Base-by-base conservation (phyloP, 2,113 vertebrate genomes). In the Laterallus jamaicensis region DNA sequence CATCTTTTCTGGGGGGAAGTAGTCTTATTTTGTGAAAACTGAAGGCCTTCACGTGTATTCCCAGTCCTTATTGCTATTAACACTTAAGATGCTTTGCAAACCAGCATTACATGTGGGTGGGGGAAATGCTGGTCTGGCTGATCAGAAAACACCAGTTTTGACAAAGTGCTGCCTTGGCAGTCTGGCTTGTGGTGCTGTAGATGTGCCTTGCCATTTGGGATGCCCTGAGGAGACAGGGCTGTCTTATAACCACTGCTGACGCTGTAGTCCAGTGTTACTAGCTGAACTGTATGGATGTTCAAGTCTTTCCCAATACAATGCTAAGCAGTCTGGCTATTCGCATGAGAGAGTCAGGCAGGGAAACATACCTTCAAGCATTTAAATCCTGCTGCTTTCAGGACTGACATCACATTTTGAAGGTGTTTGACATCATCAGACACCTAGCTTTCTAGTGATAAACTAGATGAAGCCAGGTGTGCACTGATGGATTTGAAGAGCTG, bases 21-120 rank as follows among this genome's bases (percentile, higher is more conserved):
- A 25, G 0, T 28, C 12, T 70, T 18, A 8, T 42, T 7, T 2
- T 0, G 1, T 58, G 31, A 47, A n/a, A 12, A 32, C 9, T 21
- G 15, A 42, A 58, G 29, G 28, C 8, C 14, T 56, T 47, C 40
- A 31, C 21, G 2, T 1, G 2, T 18, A 19, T 42, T 42, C 52
- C 6, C 3, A 39, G 17, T 35, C 47, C 25, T 29, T 4, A 5
- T 6, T 84, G 59, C 11, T 5, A 4, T 24, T 49, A 42, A 5
- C 26, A 13, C 3, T 32, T 55, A 1, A 6, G 0, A 2, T 63
- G 47, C 40, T 42, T 50, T 55, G 39, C 15, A 59, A 55, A 44
- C 17, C 15, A 9, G 16, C 35, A 4, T 4, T 59, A 7, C 4
- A 49, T 32, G 10, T 32, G 12, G 14, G 11, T 52, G 20, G 3